These are phyloP conservation scores for Sprattus sprattus DNA, from an alignment of 2,113 vertebrate genomes.

Conservation along the genomic window DNA sequence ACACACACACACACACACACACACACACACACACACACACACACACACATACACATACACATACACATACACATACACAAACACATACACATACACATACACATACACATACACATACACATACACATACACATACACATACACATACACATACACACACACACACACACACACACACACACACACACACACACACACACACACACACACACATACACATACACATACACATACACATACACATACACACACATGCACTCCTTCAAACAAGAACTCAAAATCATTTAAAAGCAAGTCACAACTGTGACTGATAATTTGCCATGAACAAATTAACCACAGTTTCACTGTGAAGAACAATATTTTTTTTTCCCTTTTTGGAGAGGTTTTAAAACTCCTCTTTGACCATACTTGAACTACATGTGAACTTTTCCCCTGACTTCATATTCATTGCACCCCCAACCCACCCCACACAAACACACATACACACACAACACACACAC, in stretches of 20 bases:
- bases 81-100: neutral
- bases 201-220: no score
- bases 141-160: neutral
- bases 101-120: neutral
- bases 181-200: neutral
- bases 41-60: neutral
- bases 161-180: neutral
- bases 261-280: neutral
- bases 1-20: neutral
- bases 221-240: neutral
- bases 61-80: neutral
- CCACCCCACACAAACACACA: neutral
- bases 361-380: neutral
- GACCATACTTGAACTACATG: neutral
- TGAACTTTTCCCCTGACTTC: neutral
- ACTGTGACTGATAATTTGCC: neutral
- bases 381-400: neutral
- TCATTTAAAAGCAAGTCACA: neutral
- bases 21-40: neutral
- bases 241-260: neutral
- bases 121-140: neutral
- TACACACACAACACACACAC: constrained; percentile 2
- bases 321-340: neutral
- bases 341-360: neutral
- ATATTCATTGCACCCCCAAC: neutral